Base-by-base conservation (phyloP, 2,113 vertebrate species). In the Asarcornis scutulata region DNA sequence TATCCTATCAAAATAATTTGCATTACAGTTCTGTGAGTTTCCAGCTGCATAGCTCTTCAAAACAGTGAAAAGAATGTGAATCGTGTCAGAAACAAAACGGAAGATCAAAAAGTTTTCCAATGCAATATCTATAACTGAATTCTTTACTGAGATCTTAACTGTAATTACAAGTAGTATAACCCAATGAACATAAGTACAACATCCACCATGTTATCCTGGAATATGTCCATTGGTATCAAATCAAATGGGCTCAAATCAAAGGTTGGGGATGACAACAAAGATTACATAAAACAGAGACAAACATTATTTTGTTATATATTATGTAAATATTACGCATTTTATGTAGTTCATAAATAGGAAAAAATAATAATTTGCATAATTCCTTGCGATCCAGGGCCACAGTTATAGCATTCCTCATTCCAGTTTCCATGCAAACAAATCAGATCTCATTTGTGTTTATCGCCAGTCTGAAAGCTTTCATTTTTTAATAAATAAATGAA, bases 361-460 rank as follows among this genome's bases (percentile, higher is more conserved):
- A 88, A 78, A 53, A 50, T 36, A 66, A 36, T n/a, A 44, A 84
- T 50, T 36, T 63, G 1, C 1, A 27, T n/a, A 40, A 40, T 40
- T 7, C 3, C 4, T 62, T 74, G 48, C 11, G 13, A 58, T 4
- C 0, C 12, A 40, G 1, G 4, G 62, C 5, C 3, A 22, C 4
- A 76, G 9, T 48, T 42, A 42, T 20, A 18, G 5, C 27, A 26
- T 73, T 85, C 27, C 3, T 86, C 9, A 55, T 17, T 75, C 22
- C 0, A 4, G 13, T 7, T 80, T 3, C 7, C 74, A 15, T 21
- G 13, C 11, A 46, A 79, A 59, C 0, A 67, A 82, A 56, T 66
- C 11, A 38, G 52, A 2, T 53, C 16, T 60, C 38, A 64, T 83
- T 89, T 76, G 71, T 42, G 31, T 2, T 67, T 80, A 46, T 48